Evolutionary conservation across 2,888 invertebrate genomes (phyloP), one percentile per base, ranked within the genome.

Genomic region (Drosophila meridionalis): DNA sequence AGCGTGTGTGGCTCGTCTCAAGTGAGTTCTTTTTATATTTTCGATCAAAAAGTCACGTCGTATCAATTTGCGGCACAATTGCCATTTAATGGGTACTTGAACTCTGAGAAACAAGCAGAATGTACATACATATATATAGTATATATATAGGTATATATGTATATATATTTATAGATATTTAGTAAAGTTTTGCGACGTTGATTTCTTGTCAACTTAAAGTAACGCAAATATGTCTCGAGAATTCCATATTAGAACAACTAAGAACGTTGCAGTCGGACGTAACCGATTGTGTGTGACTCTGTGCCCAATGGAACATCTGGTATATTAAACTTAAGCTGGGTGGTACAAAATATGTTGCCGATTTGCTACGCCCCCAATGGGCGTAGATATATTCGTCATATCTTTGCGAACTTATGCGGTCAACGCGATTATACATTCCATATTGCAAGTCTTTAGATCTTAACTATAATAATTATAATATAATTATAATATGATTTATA

Each of bases 11-110:
- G 78, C 69, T 60, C 73, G 86, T 89, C 88, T 89, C 89, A 80
- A 86, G 89, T 89, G 85, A 63, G 56, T 73, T 71, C 73, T 68
- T 69, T 68, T 73, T 76, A 66, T 62, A 76, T 76, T 76, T 83
- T 75, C 74, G 76, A 74, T 69, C 50, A 63, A 90, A 90, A 90
- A 90, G 91, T 90, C 90, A 90, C 90, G 90, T 90, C 82, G 82
- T 79, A 85, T 87, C 88, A 91, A 91, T 91, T 91, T 90, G 83
- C 73, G 72, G 81, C 84, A 86, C 85, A 85, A 91, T 91, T 91
- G 83, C 81, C 81, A 85, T 90, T 90, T 90, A 90, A 90, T 90
- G 89, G 89, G 83, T 88, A 83, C 90, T 90, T 76, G 76, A 83
- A 80, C 77, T 82, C 66, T 48, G 76, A 72, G 58, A 78, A 32